Conservation (phyloP, 2,797 vertebrate species). For the Sylvia borin region DNA sequence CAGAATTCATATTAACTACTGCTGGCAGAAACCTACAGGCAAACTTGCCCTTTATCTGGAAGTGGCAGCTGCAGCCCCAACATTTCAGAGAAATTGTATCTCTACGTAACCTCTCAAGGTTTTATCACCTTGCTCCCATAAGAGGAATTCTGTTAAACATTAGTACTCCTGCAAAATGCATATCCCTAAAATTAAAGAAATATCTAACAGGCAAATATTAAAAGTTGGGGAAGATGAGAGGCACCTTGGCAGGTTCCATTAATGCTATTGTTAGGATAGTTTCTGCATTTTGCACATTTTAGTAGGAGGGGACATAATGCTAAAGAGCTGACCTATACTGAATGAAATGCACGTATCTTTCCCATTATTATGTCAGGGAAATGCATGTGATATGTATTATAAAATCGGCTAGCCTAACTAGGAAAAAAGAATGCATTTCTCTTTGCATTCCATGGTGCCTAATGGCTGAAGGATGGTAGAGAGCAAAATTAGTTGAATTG, state of each 20-base stretch:
- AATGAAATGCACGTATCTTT: neutral
- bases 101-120: neutral
- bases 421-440: neutral
- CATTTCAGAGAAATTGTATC: neutral
- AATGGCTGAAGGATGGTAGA: neutral
- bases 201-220: neutral
- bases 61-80: neutral
- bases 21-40: neutral
- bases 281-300: neutral
- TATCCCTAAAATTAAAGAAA: neutral
- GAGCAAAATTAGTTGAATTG: neutral
- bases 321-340: neutral
- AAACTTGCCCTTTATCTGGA: slow-evolving; percentile 18
- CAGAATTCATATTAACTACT: neutral
- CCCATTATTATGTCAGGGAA: neutral
- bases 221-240: neutral
- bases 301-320: neutral
- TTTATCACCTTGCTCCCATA: neutral
- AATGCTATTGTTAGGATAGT: neutral
- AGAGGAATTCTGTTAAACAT: neutral
- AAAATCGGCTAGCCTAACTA: neutral
- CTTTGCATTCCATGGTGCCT: neutral
- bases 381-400: neutral
- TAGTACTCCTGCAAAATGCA: neutral
- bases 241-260: neutral